Conservation (phyloP, 2,113 vertebrate genomes). For the Elephantulus edwardii region DNA sequence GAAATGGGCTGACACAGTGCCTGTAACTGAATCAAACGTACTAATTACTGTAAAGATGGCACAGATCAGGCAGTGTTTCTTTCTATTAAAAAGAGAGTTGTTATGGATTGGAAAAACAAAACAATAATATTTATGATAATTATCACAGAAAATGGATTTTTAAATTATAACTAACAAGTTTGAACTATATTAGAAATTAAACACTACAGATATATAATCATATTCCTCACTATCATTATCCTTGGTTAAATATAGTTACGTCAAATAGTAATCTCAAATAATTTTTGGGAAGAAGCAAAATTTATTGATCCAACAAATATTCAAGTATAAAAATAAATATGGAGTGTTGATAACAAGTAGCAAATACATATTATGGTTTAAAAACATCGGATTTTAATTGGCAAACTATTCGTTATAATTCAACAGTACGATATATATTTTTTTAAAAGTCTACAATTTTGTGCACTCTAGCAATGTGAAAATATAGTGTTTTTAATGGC, state of each 20-base stretch:
- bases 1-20: no score
- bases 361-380: not conserved
- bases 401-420: slow-evolving; percentile 49
- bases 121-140: not conserved
- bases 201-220: not conserved
- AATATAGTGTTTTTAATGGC: not conserved
- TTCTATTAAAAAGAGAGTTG: no score
- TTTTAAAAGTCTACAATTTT: not conserved
- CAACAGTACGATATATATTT: not conserved
- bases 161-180: not conserved
- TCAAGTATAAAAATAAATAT: slow-evolving; percentile 49
- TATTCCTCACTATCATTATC: not conserved
- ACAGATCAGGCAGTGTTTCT: no score
- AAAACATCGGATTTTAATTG: slow-evolving; percentile 35
- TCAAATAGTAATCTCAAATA: slow-evolving; percentile 27
- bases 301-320: slow-evolving; percentile 43
- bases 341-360: not conserved
- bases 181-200: not conserved
- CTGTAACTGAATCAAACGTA: no score
- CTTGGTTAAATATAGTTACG: not conserved
- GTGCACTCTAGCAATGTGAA: not conserved
- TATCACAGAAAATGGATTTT: not conserved
- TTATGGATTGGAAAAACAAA: no score
- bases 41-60: no score
- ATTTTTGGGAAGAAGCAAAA: slow-evolving; percentile 42